Evolutionary conservation across 2,797 vertebrate genomes (phyloP).

Genomic region (Eutrigla gurnardus): DNA sequence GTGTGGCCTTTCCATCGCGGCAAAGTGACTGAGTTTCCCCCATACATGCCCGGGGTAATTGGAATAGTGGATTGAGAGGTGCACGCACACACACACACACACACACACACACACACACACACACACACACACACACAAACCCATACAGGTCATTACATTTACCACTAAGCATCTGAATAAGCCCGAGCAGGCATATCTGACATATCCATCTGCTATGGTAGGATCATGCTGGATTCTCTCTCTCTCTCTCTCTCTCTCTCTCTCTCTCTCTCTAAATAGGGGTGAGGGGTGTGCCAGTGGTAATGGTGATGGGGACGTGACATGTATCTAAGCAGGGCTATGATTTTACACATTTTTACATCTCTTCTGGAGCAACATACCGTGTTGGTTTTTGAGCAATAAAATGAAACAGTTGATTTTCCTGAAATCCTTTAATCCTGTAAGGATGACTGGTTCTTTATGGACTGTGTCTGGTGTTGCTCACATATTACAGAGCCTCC

Average conservation of each 20-base stretch:
- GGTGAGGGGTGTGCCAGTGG: slow-evolving; percentile 62
- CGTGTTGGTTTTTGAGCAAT: slow-evolving; percentile 28
- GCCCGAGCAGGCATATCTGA: slow-evolving; percentile 77
- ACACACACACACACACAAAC: slow-evolving; percentile 44
- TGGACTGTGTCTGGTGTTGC: slow-evolving; percentile 36
- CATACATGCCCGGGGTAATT: slow-evolving; percentile 65
- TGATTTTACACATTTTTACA: slow-evolving; percentile 61
- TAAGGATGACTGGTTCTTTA: slow-evolving; percentile 32
- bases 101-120: slow-evolving; percentile 26
- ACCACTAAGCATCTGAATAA: slow-evolving; percentile 80
- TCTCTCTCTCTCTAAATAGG: slow-evolving; percentile 60
- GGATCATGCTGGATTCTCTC: slow-evolving; percentile 71
- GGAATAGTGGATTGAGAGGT: slow-evolving; percentile 64
- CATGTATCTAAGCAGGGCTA: slow-evolving; percentile 59
- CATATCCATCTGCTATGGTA: slow-evolving; percentile 76
- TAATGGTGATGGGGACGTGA: slow-evolving; percentile 64
- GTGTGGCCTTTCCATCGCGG: slow-evolving; percentile 34
- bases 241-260: slow-evolving; percentile 26
- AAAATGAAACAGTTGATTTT: slow-evolving; percentile 48
- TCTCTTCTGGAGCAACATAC: slow-evolving; percentile 47
- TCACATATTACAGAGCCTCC: slow-evolving; percentile 11
- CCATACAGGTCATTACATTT: slow-evolving; percentile 79
- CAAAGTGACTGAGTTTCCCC: slow-evolving; percentile 65
- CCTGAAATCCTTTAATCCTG: slow-evolving; percentile 50
- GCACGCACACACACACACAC: slow-evolving; percentile 1